These are phyloP conservation scores for Coluber constrictor DNA, from an alignment of 2,797 vertebrate genomes.

Conservation along the genomic window DNA sequence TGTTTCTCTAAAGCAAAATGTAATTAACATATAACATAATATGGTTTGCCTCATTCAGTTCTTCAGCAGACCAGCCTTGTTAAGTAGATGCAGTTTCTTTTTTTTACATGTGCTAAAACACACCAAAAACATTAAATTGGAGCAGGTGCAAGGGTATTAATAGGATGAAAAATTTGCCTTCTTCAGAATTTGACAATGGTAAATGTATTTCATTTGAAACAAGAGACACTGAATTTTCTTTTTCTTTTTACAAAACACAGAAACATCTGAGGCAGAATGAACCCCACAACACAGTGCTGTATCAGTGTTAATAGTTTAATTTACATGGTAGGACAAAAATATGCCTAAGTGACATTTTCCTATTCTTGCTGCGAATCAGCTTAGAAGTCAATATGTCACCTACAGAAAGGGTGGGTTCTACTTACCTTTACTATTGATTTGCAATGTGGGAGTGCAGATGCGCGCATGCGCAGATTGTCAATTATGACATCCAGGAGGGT, in stretches of 20 bases:
- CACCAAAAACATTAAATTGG: conserved; percentile 48
- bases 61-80: conserved; percentile 63
- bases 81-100: conserved; percentile 66
- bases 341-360: conserved; percentile 18
- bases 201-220: conserved; percentile 53
- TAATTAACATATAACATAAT: conserved; percentile 75
- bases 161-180: conserved; percentile 57
- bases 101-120: conserved; percentile 55
- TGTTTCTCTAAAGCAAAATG: conserved; percentile 70
- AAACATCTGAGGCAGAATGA: conserved; percentile 24
- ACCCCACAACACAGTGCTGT: not conserved
- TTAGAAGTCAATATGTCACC: not conserved
- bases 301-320: conserved; percentile 21
- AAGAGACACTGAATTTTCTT: conserved; percentile 30
- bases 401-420: not conserved
- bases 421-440: too few species aligned
- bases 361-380: not conserved
- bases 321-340: conserved; percentile 20
- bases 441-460: too few species aligned
- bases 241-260: not conserved
- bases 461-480: too few species aligned
- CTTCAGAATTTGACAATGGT: conserved; percentile 44
- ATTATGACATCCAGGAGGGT: too few species aligned
- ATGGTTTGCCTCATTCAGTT: conserved; percentile 72
- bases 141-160: conserved; percentile 70